phyloP scores from a whole-genome alignment of 2,797 vertebrate species.

The Anolis apletophallus region DNA sequence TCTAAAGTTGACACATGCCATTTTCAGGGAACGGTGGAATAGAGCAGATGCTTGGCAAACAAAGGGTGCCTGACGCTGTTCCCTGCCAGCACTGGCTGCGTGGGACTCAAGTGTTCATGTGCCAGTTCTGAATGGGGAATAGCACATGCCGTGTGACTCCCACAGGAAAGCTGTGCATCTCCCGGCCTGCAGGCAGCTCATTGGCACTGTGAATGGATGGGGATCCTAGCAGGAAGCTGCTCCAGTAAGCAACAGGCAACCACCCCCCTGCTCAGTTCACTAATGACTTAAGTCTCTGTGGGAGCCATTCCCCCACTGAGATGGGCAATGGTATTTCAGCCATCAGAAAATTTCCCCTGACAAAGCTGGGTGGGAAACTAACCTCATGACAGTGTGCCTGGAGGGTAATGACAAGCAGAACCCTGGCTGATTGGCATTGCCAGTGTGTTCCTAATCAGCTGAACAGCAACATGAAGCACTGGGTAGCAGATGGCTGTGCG shows the following conservation, averaged over 20 bases:
- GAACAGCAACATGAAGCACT: background rate
- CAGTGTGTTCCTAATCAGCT: background rate
- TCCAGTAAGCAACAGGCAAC: background rate
- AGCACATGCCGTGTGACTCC: slow-evolving; percentile 25
- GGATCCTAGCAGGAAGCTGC: background rate
- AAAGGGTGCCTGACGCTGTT: background rate
- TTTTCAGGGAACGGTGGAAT: background rate
- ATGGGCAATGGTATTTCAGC: background rate
- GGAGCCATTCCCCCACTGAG: background rate
- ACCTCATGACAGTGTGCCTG: background rate
- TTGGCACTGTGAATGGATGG: slow-evolving; percentile 5
- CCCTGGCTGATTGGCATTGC: slow-evolving; percentile 6
- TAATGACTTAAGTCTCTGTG: background rate
- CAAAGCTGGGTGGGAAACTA: background rate
- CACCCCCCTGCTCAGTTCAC: background rate
- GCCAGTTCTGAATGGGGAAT: slow-evolving; percentile 38
- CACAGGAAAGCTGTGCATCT: slow-evolving; percentile 45
- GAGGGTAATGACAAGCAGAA: background rate
- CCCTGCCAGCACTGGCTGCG: slow-evolving; percentile 1
- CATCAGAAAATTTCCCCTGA: background rate
- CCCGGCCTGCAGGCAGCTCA: background rate
- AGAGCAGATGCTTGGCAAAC: background rate
- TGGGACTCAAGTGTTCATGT: slow-evolving; percentile 27
- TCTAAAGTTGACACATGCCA: no score
- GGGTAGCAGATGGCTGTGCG: slow-evolving; percentile 37